Percentiles rank a stretch among this genome's conserved stretches.
phyloP scores from a whole-genome alignment of 1,140 invertebrate genomes.

The Ylistrum balloti region DNA sequence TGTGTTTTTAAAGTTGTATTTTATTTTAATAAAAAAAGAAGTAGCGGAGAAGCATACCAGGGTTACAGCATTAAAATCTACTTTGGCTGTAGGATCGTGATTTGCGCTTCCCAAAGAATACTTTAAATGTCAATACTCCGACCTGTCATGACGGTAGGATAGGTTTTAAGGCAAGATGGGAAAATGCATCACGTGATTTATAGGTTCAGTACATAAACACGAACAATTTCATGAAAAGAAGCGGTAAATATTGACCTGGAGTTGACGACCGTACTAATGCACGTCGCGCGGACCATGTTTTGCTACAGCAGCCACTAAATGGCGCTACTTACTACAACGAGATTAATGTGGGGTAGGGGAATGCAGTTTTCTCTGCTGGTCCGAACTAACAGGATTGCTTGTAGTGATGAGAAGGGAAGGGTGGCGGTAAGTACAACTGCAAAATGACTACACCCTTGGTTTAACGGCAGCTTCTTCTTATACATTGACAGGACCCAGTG shows the following conservation, averaged over 20 bases:
- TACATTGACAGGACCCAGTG: too few species aligned
- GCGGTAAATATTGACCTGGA: slow-evolving; percentile 19
- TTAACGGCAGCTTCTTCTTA: too few species aligned
- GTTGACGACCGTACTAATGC: not conserved
- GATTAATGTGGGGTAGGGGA: not conserved
- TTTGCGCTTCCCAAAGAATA: not conserved
- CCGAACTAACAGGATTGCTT: not conserved
- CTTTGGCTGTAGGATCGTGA: not conserved
- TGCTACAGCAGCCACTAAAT: not conserved
- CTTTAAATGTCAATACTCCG: not conserved
- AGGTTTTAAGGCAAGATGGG: not conserved
- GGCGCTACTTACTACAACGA: not conserved
- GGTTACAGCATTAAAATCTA: not conserved
- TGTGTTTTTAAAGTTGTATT: not conserved
- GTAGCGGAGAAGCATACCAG: not conserved
- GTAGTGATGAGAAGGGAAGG: not conserved
- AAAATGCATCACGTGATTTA: not conserved
- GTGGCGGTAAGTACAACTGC: too few species aligned
- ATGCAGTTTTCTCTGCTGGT: not conserved
- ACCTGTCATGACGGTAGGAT: too few species aligned
- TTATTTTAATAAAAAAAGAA: not conserved
- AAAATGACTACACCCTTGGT: too few species aligned
- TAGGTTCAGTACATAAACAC: not conserved
- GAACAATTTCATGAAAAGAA: slow-evolving; percentile 1
- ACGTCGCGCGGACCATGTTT: not conserved